Base-by-base conservation (phyloP, 2,888 invertebrate genomes). In the Brenthis hecate region DNA sequence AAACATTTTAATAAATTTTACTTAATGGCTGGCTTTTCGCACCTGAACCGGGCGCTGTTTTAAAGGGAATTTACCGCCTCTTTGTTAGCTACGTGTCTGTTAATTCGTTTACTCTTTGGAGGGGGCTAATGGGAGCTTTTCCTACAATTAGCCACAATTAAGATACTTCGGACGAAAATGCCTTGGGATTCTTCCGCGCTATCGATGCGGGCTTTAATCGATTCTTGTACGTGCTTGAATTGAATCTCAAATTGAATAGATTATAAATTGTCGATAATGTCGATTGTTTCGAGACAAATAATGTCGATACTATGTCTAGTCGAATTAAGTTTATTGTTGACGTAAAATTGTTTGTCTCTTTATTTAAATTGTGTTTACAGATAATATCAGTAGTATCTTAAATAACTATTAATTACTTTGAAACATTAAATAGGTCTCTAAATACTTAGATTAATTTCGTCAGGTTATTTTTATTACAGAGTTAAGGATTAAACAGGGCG, bases 131-230 rank as follows among this genome's bases (percentile, higher is more conserved):
- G 85, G 88, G 85, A 82, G 87, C 86, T 89, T 89, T 89, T 86
- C 91, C 89, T 83, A 82, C 89, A 89, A 91, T 91, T 91, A 90
- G 85, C 86, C 84, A 78, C 88, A 91, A 91, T 92, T 91, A 91
- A 89, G 89, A 87, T 84, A 82, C 87, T 87, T 78, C 81, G 82
- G 78, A 82, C 85, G 82, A 81, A 82, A 86, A 83, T 81, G 80
- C 82, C 83, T 78, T 80, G 81, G 83, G 61, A 55, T 57, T 60
- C 72, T 72, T 69, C 55, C 53, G 66, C 62, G 68, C 68, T 66
- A 70, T 65, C 71, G 68, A 66, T 60, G 64, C 68, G 56, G 54
- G 56, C 61, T 54, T 50, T 57, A 65, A 71, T 69, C 56, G 71
- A 61, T 57, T 56, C 61, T 61, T 16, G 60, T 58, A 65, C 60